Percentiles rank a stretch among this genome's conserved stretches.
Conservation (phyloP, 2,113 vertebrate species). For the Tragelaphus strepsiceros region DNA sequence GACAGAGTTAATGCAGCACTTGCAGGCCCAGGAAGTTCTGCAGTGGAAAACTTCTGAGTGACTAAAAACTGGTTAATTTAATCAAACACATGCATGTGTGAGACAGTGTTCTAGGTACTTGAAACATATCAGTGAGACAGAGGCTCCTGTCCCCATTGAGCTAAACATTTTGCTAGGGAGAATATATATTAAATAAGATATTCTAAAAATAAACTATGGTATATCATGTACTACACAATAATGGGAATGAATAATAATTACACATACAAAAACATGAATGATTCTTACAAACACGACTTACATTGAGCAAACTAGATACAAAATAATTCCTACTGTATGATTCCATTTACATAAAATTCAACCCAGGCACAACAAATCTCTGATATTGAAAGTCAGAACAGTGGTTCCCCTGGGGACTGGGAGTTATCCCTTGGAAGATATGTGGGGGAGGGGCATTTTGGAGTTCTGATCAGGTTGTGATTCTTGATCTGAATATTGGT, state of each 20-base stretch:
- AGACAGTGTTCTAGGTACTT: not conserved
- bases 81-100: not conserved
- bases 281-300: not conserved
- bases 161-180: not conserved
- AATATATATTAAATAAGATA: not conserved
- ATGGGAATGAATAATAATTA: not conserved
- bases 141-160: not conserved
- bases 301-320: not conserved
- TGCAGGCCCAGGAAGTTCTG: too few species aligned
- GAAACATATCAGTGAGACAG: not conserved
- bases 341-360: not conserved
- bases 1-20: not conserved
- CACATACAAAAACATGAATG: not conserved
- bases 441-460: not conserved
- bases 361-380: not conserved
- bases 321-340: not conserved
- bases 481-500: not conserved
- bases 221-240: not conserved
- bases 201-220: not conserved
- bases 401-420: not conserved
- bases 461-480: not conserved
- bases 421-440: not conserved
- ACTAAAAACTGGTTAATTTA: not conserved
- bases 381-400: not conserved
- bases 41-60: not conserved